These are phyloP conservation scores for Stichodactyla helianthus DNA, from an alignment of 64 coral and sea anemone species.

Conservation along the genomic window DNA sequence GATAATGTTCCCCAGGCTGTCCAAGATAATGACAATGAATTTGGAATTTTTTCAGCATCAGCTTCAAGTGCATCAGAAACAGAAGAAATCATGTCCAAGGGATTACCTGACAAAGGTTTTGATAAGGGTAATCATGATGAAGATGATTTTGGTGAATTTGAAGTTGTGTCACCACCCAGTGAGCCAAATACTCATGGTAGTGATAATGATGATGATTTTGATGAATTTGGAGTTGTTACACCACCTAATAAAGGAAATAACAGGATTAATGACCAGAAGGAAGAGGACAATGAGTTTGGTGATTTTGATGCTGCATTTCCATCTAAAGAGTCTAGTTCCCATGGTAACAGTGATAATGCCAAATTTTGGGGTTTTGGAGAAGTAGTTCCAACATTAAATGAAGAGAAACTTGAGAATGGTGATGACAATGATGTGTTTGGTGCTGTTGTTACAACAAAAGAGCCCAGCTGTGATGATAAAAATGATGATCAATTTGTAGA, in stretches of 20 bases:
- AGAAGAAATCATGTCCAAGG: not conserved
- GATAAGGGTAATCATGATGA: not conserved
- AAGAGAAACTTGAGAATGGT: no score
- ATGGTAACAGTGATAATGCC: not conserved
- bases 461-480: not conserved
- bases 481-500: no score
- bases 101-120: not conserved
- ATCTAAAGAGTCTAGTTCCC: not conserved
- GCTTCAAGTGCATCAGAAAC: not conserved
- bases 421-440: not conserved
- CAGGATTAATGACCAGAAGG: not conserved
- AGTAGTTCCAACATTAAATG: no score
- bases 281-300: not conserved
- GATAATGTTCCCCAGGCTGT: not conserved
- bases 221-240: not conserved
- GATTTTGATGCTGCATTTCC: not conserved
- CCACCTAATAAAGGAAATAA: not conserved
- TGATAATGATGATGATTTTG: not conserved
- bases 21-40: not conserved
- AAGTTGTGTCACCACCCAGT: not conserved
- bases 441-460: not conserved
- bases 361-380: no score
- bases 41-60: not conserved
- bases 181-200: not conserved
- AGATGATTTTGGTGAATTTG: slow-evolving; percentile 37